A percentile compares a stretch with the other conserved stretches of the same genome.
Evolutionary conservation across 2,113 vertebrate species (phyloP).

Genomic region (Erpornis zantholeuca): DNA sequence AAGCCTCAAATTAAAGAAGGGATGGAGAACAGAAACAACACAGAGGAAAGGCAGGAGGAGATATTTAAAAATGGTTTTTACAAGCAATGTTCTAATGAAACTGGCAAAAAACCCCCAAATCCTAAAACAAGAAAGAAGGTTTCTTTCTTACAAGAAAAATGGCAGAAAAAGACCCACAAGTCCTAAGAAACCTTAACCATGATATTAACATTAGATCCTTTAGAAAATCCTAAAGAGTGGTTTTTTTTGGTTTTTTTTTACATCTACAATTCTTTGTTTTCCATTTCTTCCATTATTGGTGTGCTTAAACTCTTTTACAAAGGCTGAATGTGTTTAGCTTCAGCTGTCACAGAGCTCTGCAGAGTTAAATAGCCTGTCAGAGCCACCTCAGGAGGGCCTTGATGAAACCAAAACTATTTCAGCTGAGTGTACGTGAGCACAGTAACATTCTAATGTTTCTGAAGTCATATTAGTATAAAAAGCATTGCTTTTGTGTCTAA

Average conservation of each 20-base stretch:
- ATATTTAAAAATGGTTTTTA: not conserved
- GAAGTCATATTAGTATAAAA: not conserved
- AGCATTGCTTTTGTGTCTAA: not conserved
- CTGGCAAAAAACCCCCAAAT: rapidly evolving
- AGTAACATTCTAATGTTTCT: not conserved
- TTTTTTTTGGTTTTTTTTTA: not conserved
- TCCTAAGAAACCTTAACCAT: not conserved
- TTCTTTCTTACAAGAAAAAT: too few species aligned
- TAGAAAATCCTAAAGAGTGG: not conserved
- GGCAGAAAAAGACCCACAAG: not conserved
- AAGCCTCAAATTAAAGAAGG: not conserved
- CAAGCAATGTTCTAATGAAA: not conserved
- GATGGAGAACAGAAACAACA: not conserved
- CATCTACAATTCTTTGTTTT: not conserved
- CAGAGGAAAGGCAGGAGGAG: not conserved
- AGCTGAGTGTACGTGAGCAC: not conserved
- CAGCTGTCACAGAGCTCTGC: not conserved
- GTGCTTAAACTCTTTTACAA: not conserved
- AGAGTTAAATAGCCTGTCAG: constrained; percentile 30
- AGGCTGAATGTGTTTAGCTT: constrained; percentile 17
- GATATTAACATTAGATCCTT: not conserved
- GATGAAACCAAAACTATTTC: constrained; percentile 3
- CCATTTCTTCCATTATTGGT: not conserved
- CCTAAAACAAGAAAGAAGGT: not conserved
- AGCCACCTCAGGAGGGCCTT: not conserved